phyloP scores from a whole-genome alignment of 2,797 vertebrate species.

The Eulemur coronatus region DNA sequence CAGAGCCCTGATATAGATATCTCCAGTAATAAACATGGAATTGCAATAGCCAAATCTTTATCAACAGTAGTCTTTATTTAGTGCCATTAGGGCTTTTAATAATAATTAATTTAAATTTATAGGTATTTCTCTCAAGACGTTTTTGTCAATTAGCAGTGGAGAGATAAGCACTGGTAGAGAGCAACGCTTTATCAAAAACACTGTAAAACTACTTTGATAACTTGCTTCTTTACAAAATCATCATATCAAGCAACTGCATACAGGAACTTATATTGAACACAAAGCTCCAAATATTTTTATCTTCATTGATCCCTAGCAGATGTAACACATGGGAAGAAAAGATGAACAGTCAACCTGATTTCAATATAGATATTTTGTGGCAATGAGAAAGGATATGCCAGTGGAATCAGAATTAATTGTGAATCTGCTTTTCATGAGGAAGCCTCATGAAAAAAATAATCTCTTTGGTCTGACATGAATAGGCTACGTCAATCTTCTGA shows the following conservation, averaged over 20 bases:
- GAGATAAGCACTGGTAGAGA: neutral
- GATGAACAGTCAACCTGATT: neutral
- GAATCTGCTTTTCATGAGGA: conserved; percentile 16
- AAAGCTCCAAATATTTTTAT: conserved; percentile 1
- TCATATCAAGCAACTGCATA: neutral
- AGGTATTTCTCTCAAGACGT: neutral
- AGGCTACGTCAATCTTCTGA: neutral
- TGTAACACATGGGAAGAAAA: neutral
- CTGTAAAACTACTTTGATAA: neutral
- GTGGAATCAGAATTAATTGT: neutral
- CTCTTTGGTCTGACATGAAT: neutral
- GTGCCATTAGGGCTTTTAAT: neutral
- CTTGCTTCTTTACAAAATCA: neutral
- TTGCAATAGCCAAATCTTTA: neutral
- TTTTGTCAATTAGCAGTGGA: neutral
- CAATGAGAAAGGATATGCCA: neutral
- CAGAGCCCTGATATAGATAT: neutral
- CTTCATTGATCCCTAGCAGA: neutral
- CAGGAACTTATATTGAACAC: neutral
- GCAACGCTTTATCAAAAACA: neutral
- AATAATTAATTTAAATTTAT: conserved; percentile 5
- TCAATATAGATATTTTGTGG: neutral
- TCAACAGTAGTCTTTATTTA: neutral
- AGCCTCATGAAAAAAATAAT: neutral
- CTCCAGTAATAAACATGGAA: neutral